Conservation (phyloP, 2,113 vertebrate genomes). For the human region GRCh38 chr16:88135501-88136000, state of each 20-base stretch:
- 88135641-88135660: neutral
- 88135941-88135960: no score
- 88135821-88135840: no score
- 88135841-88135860: accelerated
- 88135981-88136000: no score
- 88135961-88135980: no score
- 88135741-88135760: neutral
- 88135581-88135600: no score
- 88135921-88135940: no score
- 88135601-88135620: neutral
- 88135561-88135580: neutral
- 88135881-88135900: no score
- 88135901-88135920: accelerated
- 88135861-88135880: no score
- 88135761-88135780: no score
- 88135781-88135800: no score
- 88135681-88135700: neutral
- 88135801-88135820: no score
- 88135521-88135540: accelerated
- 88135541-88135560: neutral
- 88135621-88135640: neutral
- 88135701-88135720: neutral
- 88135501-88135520: neutral
- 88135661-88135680: no score
- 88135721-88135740: neutral